Conservation (phyloP, 2,797 vertebrate genomes). For the Cheracebus regulus region DNA sequence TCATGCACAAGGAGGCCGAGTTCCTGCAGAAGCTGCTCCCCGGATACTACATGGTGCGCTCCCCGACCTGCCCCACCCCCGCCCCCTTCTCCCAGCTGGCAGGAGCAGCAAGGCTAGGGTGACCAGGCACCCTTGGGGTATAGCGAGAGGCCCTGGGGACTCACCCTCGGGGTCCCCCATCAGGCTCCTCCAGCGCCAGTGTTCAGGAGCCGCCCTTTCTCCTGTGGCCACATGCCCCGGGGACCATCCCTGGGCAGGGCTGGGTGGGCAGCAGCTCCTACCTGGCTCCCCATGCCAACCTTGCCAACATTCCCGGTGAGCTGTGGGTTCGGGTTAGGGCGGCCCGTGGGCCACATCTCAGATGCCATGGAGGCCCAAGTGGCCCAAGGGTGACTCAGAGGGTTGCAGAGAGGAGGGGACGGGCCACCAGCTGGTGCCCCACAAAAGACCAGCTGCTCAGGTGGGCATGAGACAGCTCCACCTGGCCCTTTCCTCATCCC, state of each 20-base stretch:
- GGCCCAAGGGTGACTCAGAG: not conserved
- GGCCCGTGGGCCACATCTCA: not conserved
- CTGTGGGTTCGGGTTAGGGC: not conserved
- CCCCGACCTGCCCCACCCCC: not conserved
- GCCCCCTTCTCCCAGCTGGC: not conserved
- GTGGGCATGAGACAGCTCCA: not conserved
- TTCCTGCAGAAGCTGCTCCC: constrained; percentile 98
- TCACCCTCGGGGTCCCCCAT: not conserved
- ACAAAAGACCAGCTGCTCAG: not conserved
- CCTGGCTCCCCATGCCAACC: not conserved
- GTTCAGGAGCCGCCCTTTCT: not conserved
- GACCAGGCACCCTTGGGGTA: too few species aligned
- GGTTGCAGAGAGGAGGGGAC: not conserved
- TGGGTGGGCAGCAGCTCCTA: not conserved
- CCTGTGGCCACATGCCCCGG: not conserved
- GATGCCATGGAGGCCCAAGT: rapidly evolving
- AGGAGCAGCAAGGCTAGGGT: not conserved
- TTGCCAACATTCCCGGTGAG: not conserved
- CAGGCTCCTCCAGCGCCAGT: not conserved
- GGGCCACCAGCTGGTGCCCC: not conserved
- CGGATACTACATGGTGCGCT: constrained; percentile 94
- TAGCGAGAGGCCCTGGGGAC: too few species aligned
- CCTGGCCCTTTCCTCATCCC: not conserved
- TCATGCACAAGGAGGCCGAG: constrained; percentile 99
- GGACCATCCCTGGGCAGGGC: not conserved